These are phyloP conservation scores for Lasioglossum morio DNA, from an alignment of 2,888 invertebrate genomes.

Conservation along the genomic window DNA sequence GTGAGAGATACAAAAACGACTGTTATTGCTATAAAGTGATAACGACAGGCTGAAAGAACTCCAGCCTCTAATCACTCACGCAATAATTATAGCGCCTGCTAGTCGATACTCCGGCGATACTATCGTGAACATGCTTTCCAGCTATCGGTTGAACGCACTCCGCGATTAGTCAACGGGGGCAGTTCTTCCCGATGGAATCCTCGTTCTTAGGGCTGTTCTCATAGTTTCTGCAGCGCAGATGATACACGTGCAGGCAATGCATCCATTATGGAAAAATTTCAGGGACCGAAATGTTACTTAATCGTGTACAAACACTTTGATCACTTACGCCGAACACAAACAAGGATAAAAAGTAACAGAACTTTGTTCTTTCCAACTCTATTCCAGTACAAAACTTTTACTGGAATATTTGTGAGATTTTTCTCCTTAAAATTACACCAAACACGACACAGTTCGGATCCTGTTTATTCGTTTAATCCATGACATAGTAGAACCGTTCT, in stretches of 20 bases:
- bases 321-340: no score
- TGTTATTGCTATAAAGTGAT: slow-evolving; percentile 21
- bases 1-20: slow-evolving; percentile 29
- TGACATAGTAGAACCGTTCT: no score
- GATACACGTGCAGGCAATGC: background rate
- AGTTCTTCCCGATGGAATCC: background rate
- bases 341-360: no score
- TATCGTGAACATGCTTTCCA: background rate
- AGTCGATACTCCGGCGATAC: background rate
- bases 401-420: no score
- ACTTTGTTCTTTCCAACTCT: no score
- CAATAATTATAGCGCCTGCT: slow-evolving; percentile 13
- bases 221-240: slow-evolving; percentile 20
- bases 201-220: background rate
- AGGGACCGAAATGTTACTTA: background rate
- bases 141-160: slow-evolving; percentile 9
- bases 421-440: no score
- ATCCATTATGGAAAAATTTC: background rate
- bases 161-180: background rate
- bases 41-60: slow-evolving; percentile 26
- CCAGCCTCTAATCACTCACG: slow-evolving; percentile 15
- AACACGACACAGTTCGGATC: no score
- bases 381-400: no score
- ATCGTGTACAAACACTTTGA: no score
- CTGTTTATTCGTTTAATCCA: no score